Percentiles rank a stretch among this genome's conserved stretches.
Conservation (phyloP, 2,113 vertebrate genomes). For the Conger conger region DNA sequence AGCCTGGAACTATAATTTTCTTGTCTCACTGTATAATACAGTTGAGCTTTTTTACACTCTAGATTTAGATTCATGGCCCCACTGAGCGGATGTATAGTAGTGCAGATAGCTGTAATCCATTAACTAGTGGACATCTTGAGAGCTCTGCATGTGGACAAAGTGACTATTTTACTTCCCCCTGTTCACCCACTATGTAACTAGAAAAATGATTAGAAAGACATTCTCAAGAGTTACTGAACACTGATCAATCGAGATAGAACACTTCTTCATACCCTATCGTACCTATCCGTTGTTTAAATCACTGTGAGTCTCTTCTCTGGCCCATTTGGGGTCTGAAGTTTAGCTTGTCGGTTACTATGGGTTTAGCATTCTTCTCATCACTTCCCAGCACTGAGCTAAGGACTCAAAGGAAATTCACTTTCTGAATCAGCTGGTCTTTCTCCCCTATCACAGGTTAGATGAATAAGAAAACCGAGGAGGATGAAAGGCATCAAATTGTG, state of each 20-base stretch:
- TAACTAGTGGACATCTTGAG: slow-evolving; percentile 44
- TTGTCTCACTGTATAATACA: neutral
- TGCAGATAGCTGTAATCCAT: slow-evolving; percentile 49
- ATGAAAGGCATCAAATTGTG: slow-evolving; percentile 14
- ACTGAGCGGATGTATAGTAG: slow-evolving; percentile 39
- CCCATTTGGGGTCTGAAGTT: neutral
- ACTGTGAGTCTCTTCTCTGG: neutral
- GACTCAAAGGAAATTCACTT: slow-evolving; percentile 12
- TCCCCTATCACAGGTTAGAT: neutral
- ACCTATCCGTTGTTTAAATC: neutral
- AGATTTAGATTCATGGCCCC: slow-evolving; percentile 44
- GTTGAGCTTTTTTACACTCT: neutral
- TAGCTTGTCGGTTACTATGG: too few relatives aligned
- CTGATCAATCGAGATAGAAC: neutral
- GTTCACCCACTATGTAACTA: too few relatives aligned
- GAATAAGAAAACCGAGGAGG: slow-evolving; percentile 49
- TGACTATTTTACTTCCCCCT: slow-evolving; percentile 67
- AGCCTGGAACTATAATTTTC: neutral
- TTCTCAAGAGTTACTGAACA: neutral
- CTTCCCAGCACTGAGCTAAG: slow-evolving; percentile 57
- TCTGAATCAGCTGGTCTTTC: neutral
- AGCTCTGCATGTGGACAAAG: slow-evolving; percentile 52
- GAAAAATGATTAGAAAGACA: slow-evolving; percentile 35
- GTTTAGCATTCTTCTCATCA: too few relatives aligned
- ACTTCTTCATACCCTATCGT: neutral